Conservation (phyloP, 2,797 vertebrate species). For the Scleropages formosus region DNA sequence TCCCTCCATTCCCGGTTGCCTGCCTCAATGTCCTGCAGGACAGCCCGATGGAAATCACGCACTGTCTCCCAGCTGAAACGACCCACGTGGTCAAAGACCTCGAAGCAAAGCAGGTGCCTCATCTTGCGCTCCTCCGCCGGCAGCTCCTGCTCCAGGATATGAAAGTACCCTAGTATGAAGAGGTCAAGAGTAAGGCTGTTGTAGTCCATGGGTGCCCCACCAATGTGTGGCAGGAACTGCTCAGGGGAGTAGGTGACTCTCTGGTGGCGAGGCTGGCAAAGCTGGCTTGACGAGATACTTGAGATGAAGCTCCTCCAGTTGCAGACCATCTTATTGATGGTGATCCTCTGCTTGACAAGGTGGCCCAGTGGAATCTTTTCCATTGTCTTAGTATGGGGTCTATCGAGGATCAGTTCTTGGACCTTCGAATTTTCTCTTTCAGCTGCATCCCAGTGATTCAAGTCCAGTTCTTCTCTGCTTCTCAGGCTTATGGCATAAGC, state of each 20-base stretch:
- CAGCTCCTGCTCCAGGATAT: slow-evolving; percentile 88
- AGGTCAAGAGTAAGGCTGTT: slow-evolving; percentile 84
- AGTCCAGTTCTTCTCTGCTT: slow-evolving; percentile 64
- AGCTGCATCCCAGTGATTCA: slow-evolving; percentile 32
- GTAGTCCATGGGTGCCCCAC: slow-evolving; percentile 72
- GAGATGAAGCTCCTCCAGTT: slow-evolving; percentile 81
- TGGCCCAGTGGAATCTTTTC: slow-evolving; percentile 68
- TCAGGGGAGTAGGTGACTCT: slow-evolving; percentile 81
- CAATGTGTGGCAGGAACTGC: slow-evolving; percentile 81
- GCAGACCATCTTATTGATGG: slow-evolving; percentile 80
- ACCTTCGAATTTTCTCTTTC: slow-evolving; percentile 29
- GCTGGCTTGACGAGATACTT: slow-evolving; percentile 73
- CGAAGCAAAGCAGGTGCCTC: slow-evolving; percentile 92
- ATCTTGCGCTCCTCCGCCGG: slow-evolving; percentile 82
- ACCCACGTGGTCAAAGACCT: slow-evolving; percentile 92
- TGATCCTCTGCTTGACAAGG: slow-evolving; percentile 78
- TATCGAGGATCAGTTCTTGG: slow-evolving; percentile 39
- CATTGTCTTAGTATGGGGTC: slow-evolving; percentile 51
- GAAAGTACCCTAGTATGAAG: slow-evolving; percentile 98
- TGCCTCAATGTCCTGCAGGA: slow-evolving; percentile 83
- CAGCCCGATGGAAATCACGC: slow-evolving; percentile 85
- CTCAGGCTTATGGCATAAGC: slow-evolving; percentile 69
- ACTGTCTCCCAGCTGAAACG: slow-evolving; percentile 84
- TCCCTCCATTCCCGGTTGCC: slow-evolving; percentile 86
- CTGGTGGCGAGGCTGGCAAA: slow-evolving; percentile 70